phyloP scores from a whole-genome alignment of 2,113 vertebrate species.

The Rhinolophus sinicus region DNA sequence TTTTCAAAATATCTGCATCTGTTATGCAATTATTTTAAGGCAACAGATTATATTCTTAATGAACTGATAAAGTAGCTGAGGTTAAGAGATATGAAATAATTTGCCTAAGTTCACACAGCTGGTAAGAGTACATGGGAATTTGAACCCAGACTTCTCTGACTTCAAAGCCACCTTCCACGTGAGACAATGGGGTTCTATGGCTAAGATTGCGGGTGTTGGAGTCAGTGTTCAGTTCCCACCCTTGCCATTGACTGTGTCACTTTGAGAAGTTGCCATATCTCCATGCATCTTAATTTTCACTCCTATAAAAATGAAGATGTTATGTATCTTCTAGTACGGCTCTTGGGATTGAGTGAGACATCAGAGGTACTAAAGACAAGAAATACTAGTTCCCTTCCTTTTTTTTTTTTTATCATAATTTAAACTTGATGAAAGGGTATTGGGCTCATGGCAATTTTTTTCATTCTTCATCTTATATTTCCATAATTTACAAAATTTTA shows the following conservation, averaged over 20 bases:
- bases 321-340: neutral
- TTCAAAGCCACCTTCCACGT: neutral
- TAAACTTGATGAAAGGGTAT: neutral
- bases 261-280: neutral
- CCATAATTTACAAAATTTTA: neutral
- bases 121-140: neutral
- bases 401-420: neutral
- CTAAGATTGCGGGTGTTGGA: neutral
- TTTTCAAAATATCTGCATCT: neutral
- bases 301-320: neutral
- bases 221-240: neutral
- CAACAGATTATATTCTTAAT: neutral
- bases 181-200: accelerated
- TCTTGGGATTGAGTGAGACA: neutral
- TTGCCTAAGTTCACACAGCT: neutral
- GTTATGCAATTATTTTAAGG: neutral
- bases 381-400: neutral
- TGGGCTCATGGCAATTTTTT: neutral
- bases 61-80: neutral
- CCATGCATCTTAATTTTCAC: neutral
- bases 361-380: neutral
- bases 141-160: neutral
- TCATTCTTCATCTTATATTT: neutral
- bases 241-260: neutral
- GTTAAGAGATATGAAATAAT: neutral